Evolutionary conservation across 2,113 vertebrate genomes (phyloP), one percentile per base, ranked within the genome.

Genomic region (Terrapene triunguis): DNA sequence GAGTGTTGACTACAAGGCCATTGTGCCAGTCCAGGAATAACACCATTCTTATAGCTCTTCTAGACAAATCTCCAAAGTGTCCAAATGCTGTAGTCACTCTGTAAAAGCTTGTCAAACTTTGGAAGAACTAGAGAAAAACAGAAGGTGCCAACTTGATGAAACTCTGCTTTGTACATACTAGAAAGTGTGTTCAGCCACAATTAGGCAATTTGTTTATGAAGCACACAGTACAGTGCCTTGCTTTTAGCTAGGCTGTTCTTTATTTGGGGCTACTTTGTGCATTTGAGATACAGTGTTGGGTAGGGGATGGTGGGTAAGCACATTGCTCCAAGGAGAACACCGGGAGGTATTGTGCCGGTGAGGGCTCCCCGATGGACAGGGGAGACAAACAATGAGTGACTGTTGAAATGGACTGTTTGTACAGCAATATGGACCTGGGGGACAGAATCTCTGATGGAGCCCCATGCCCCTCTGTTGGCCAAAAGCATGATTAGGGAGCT

Each of bases 11-110:
- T 69, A 6, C 4, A 72, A 89, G 32, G n/a, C 44, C 87, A 79
- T 44, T 82, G 29, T 54, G 54, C 55, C 87, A 84, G 80, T 88
- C 78, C 89, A 95, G 95, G 65, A 93, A 85, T 44, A 97, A 94
- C 62, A 88, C 21, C 22, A 55, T 50, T 87, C 32, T 93, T 88
- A 94, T 54, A 72, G 59, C 51, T 87, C 74, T 69, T 95, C 85
- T 80, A 86, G 44, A 90, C 80, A 38, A 89, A 19, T 38, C 83
- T 94, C 59, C 17, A 35, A 38, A 87, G 44, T 92, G 94, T 95
- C 95, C 89, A 88, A 94, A 53, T 44, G 24, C 48, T 95, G 96
- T 47, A 72, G 85, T 94, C 90, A 85, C 38, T 93, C 78, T 82
- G 44, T 59, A 62, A 90, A 54, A 80, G 59, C 80, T 78, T 93